A percentile compares a stretch with the other conserved stretches of the same genome.
Conservation (phyloP, 2,113 vertebrate species). For the Catharus bicknelli region DNA sequence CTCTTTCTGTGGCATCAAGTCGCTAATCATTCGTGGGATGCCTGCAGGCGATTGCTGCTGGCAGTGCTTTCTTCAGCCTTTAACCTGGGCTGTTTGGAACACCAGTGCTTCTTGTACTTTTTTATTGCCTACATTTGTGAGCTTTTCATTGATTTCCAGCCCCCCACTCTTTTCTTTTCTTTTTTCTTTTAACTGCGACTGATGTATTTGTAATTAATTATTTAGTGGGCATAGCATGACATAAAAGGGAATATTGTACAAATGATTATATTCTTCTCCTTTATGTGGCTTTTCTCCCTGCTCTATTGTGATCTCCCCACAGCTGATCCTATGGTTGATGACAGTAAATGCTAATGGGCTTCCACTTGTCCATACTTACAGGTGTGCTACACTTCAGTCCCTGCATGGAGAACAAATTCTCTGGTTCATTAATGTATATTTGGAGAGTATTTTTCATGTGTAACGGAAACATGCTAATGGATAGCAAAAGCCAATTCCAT, state of each 20-base stretch:
- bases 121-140: constrained; percentile 26
- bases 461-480: constrained; percentile 28
- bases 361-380: background rate
- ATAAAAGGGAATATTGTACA: constrained; percentile 63
- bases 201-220: constrained; percentile 61
- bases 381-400: background rate
- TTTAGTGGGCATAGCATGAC: constrained; percentile 38
- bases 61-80: constrained; percentile 26
- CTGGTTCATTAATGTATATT: constrained; percentile 31
- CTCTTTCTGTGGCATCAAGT: background rate
- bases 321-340: constrained; percentile 35
- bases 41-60: background rate
- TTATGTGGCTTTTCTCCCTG: constrained; percentile 16
- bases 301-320: constrained; percentile 24
- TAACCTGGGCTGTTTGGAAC: background rate
- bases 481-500: background rate
- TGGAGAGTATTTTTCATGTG: background rate
- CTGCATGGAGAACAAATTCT: background rate
- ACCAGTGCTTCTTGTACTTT: background rate
- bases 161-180: background rate
- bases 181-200: background rate
- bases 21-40: background rate
- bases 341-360: constrained; percentile 38
- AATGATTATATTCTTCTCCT: constrained; percentile 42
- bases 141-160: background rate